Percentiles rank a stretch among this genome's conserved stretches.
Conservation (phyloP, 2,888 invertebrate species). For the Drosophila tripunctata region DNA sequence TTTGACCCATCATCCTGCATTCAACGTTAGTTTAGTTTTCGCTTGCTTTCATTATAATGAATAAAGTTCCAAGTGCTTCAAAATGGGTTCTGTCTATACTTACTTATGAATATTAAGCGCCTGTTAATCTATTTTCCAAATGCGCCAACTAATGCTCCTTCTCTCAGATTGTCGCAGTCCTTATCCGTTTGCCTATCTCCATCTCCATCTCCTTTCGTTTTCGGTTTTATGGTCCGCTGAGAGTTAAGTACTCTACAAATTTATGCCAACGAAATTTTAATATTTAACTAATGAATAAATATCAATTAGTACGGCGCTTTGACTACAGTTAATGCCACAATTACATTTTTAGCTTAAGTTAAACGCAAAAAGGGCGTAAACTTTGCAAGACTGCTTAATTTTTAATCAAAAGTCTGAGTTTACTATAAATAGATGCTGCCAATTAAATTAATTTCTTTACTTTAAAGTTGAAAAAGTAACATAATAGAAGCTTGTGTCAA, state of each 20-base stretch:
- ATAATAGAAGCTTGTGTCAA: conserved; percentile 5
- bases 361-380: background rate
- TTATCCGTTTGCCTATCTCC: background rate
- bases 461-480: conserved; percentile 15
- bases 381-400: background rate
- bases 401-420: too few relatives aligned
- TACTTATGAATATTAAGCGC: conserved; percentile 74
- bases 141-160: conserved; percentile 54
- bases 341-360: conserved; percentile 5
- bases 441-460: background rate
- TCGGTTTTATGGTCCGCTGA: conserved; percentile 26
- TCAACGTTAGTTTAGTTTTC: conserved; percentile 52
- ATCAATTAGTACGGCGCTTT: conserved; percentile 1
- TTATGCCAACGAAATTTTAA: conserved; percentile 49
- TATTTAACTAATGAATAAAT: conserved; percentile 63
- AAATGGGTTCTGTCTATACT: conserved; percentile 27
- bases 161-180: background rate
- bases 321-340: conserved; percentile 6
- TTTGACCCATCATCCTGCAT: background rate
- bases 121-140: conserved; percentile 74
- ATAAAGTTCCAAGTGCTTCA: conserved; percentile 66
- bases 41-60: conserved; percentile 64
- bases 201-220: conserved; percentile 4
- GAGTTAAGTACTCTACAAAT: conserved; percentile 42
- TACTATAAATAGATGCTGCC: too few relatives aligned